Evolutionary conservation across 1,140 invertebrate species (phyloP).

Genomic region (Diorhabda sublineata): DNA sequence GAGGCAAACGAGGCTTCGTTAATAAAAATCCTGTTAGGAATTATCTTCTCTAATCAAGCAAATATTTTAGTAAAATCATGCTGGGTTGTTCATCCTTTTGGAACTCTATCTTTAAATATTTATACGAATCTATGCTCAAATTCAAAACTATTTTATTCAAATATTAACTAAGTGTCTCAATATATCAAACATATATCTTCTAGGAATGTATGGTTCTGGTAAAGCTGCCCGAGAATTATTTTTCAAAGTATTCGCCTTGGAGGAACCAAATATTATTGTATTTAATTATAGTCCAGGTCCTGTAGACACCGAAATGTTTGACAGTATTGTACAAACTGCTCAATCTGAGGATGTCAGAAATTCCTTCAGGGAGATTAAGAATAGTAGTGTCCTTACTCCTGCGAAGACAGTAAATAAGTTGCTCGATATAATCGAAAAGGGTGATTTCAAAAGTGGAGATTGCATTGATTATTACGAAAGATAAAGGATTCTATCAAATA

Average conservation of each 20-base stretch:
- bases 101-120: no score
- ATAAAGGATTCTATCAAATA: background rate
- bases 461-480: constrained; percentile 84
- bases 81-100: no score
- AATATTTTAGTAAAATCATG: no score
- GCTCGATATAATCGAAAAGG: constrained; percentile 63
- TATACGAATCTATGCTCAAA: no score
- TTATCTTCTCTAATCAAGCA: no score
- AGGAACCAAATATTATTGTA: constrained; percentile 71
- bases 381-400: constrained; percentile 63
- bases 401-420: constrained; percentile 73
- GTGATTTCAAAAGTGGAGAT: constrained; percentile 74
- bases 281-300: constrained; percentile 93
- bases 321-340: constrained; percentile 57
- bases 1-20: no score
- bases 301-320: constrained; percentile 85
- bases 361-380: constrained; percentile 57
- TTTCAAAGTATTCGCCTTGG: constrained; percentile 79
- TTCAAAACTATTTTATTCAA: no score
- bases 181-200: background rate
- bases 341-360: constrained; percentile 58
- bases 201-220: constrained; percentile 75
- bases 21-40: no score
- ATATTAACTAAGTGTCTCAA: no score
- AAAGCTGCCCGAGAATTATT: constrained; percentile 92